Evolutionary conservation across 2,888 invertebrate species (phyloP).

Genomic region (Ferdinandea cuprea): DNA sequence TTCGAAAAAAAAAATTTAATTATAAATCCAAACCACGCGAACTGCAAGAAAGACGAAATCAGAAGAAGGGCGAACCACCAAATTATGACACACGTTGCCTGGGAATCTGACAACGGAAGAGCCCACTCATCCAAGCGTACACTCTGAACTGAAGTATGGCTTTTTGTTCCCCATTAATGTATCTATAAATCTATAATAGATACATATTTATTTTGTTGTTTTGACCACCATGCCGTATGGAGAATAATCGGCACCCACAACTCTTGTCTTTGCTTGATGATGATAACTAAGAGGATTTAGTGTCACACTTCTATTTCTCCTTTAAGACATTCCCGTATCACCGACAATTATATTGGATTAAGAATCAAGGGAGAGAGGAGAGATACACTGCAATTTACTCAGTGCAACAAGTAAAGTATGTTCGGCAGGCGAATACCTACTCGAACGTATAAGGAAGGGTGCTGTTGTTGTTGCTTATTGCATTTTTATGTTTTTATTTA

Average conservation of each 20-base stretch:
- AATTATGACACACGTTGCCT: too few species aligned
- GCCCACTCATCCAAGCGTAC: not conserved
- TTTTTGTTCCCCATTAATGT: too few species aligned
- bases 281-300: too few species aligned
- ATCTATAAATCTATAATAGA: too few species aligned
- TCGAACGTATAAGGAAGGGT: slow-evolving; percentile 33
- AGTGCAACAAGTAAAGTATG: slow-evolving; percentile 49
- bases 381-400: slow-evolving; percentile 7
- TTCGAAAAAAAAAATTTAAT: slow-evolving; percentile 32
- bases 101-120: too few species aligned
- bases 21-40: slow-evolving; percentile 4
- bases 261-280: too few species aligned
- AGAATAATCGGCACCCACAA: too few species aligned
- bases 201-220: not conserved
- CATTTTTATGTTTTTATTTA: slow-evolving; percentile 61
- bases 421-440: slow-evolving; percentile 47
- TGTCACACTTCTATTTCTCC: not conserved
- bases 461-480: slow-evolving; percentile 35
- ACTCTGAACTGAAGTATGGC: not conserved
- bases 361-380: slow-evolving; percentile 15
- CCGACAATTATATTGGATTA: slow-evolving; percentile 72
- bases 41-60: not conserved
- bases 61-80: not conserved
- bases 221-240: too few species aligned
- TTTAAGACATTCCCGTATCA: slow-evolving; percentile 34